Base-by-base conservation (phyloP, 2,797 vertebrate genomes). In the Lepus oiostolus region DNA sequence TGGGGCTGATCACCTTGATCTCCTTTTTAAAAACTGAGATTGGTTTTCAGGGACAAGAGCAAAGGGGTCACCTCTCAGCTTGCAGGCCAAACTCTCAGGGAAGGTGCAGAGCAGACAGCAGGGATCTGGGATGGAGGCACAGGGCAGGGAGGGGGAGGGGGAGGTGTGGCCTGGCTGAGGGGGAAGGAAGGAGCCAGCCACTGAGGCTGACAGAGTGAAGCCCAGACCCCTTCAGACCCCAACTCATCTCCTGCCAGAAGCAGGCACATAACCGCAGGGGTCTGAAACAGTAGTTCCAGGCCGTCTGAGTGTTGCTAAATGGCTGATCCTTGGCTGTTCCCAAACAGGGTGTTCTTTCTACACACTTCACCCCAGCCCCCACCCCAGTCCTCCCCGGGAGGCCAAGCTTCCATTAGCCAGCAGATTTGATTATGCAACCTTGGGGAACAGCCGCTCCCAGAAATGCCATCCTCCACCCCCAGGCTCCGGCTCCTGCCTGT, bases 391-490 rank as follows among this genome's bases (percentile, higher is more conserved):
- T 22, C 24, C n/a, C 47, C 62, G 19, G 79, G 35, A 26, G 13
- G 60, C 84, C 81, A 85, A 60, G 74, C 71, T 42, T 81, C 76
- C 76, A 82, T 74, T 72, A 94, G 88, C 83, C 80, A 70, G 50
- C 4, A 2, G 72, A 17, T 71, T 52, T 47, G 91, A 80, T 97
- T 96, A 85, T 60, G 42, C 76, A 97, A 97, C 28, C 58, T 32
- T 82, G 9, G 72, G 93, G 30, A 93, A 89, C 76, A 83, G 90
- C 32, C 4, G 2, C 82, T 81, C 75, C 52, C 82, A 92, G 84
- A 90, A 93, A 93, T 84, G 92, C 79, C 94, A 91, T 52, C 81
- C 52, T 89, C 95, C 92, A 72, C 90, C 92, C 70, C 76, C 79
- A 13, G 90, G 63, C 88, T 87, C 95, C 17, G 22, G 72, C 92